A percentile compares a stretch with the other conserved stretches of the same genome.
These are phyloP conservation scores for Phyllostomus discolor DNA, from an alignment of 2,113 vertebrate genomes.

Conservation along the genomic window DNA sequence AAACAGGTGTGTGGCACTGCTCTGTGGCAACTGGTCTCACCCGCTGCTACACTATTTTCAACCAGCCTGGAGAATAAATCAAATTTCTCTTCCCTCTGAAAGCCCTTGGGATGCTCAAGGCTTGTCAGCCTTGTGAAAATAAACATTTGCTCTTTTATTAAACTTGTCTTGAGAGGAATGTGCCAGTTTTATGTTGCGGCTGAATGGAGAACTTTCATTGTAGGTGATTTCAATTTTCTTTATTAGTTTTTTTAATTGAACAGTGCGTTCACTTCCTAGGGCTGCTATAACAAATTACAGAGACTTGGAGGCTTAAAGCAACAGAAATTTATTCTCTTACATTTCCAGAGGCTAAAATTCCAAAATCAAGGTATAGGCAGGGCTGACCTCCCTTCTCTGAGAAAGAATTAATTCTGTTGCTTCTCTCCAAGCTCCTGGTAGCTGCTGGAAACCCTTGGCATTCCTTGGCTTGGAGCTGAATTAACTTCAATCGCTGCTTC, in stretches of 20 bases:
- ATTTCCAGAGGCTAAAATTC: neutral
- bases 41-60: slow-evolving; percentile 45
- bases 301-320: neutral
- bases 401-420: neutral
- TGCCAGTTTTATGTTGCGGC: slow-evolving; percentile 56
- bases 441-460: neutral
- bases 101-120: slow-evolving; percentile 63
- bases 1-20: neutral
- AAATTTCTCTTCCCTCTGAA: slow-evolving; percentile 59
- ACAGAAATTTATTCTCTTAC: neutral
- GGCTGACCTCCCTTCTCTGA: neutral
- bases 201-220: slow-evolving; percentile 1
- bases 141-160: slow-evolving; percentile 77
- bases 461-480: neutral
- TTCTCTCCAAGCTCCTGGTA: neutral
- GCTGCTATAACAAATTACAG: neutral
- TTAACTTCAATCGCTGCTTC: neutral
- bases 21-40: neutral
- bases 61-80: slow-evolving; percentile 64
- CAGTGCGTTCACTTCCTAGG: neutral
- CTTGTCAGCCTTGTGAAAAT: slow-evolving; percentile 70
- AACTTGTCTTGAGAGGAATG: slow-evolving; percentile 66
- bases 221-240: slow-evolving; percentile 61
- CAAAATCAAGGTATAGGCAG: neutral
- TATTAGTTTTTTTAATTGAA: slow-evolving; percentile 22